Evolutionary conservation across 2,888 invertebrate species (phyloP).

Genomic region (Polyommatus iphigenia): DNA sequence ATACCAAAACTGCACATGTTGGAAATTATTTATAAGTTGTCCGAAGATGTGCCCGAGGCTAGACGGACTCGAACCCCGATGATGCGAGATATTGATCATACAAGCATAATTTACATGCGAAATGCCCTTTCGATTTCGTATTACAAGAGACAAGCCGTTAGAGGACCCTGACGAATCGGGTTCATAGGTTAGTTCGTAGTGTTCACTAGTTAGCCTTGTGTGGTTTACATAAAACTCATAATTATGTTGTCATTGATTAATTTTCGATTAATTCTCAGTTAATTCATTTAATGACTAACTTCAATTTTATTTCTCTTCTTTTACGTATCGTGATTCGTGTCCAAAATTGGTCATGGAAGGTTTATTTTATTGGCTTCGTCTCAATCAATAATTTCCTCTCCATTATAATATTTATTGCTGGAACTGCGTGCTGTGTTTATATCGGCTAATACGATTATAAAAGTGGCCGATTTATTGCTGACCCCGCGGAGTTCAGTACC

Average conservation of each 20-base stretch:
- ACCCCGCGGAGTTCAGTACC: slow-evolving; percentile 76
- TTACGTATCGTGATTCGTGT: background rate
- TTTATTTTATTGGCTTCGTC: slow-evolving; percentile 20
- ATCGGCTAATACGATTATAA: slow-evolving; percentile 30
- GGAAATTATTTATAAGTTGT: background rate
- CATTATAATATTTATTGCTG: slow-evolving; percentile 15
- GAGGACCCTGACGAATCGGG: slow-evolving; percentile 25
- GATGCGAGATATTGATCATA: slow-evolving; percentile 64
- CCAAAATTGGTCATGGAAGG: slow-evolving; percentile 3
- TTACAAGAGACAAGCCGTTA: slow-evolving; percentile 23
- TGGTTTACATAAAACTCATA: slow-evolving; percentile 2
- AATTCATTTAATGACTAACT: background rate
- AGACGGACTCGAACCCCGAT: slow-evolving; percentile 60
- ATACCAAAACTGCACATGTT: background rate
- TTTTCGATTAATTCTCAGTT: background rate
- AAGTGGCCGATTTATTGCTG: slow-evolving; percentile 45
- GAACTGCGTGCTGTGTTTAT: background rate
- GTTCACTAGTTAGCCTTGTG: slow-evolving; percentile 31
- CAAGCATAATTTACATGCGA: slow-evolving; percentile 59
- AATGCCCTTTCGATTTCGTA: slow-evolving; percentile 31
- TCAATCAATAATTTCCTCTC: slow-evolving; percentile 13
- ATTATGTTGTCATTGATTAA: slow-evolving; percentile 6
- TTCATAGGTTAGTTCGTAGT: slow-evolving; percentile 24
- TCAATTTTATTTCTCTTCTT: background rate
- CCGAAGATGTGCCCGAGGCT: slow-evolving; percentile 66